Percentiles rank a stretch among this genome's conserved stretches.
phyloP scores from a whole-genome alignment of 1,140 invertebrate genomes.

The Caenorhabditis brenneri region DNA sequence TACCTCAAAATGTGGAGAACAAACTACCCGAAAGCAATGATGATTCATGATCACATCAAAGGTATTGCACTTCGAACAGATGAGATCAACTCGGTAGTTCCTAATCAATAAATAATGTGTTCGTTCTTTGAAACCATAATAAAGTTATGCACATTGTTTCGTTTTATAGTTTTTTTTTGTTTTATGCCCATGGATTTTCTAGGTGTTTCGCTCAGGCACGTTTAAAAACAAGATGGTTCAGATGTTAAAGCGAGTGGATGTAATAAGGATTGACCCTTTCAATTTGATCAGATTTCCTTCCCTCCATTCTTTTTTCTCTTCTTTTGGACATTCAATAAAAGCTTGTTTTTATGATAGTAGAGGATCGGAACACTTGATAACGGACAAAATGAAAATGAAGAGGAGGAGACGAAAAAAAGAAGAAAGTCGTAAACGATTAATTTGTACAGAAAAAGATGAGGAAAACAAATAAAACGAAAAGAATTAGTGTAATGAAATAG shows the following conservation, averaged over 20 bases:
- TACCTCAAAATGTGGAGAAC: background rate
- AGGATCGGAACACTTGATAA: constrained; percentile 14
- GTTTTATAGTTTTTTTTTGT: too few species aligned
- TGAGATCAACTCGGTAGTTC: too few species aligned
- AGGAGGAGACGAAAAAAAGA: background rate
- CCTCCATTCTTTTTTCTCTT: background rate
- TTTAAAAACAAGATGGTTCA: background rate
- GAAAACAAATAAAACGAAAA: background rate
- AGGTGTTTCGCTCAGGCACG: too few species aligned
- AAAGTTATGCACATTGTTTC: too few species aligned
- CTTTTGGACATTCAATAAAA: background rate
- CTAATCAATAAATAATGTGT: too few species aligned
- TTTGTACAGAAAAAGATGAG: background rate
- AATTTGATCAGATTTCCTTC: background rate
- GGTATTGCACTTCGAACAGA: background rate
- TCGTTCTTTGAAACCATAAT: too few species aligned
- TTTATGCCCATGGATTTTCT: too few species aligned
- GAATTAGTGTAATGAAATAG: background rate
- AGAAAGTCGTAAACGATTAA: background rate
- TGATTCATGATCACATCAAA: background rate
- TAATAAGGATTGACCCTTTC: constrained; percentile 1
- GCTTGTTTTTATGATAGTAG: constrained; percentile 15
- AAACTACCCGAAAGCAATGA: background rate
- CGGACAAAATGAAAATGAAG: background rate
- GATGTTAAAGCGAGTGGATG: background rate